Percentiles rank a stretch among this genome's conserved stretches.
Evolutionary conservation across 2,113 vertebrate genomes (phyloP).

Genomic region (Abramis brama): DNA sequence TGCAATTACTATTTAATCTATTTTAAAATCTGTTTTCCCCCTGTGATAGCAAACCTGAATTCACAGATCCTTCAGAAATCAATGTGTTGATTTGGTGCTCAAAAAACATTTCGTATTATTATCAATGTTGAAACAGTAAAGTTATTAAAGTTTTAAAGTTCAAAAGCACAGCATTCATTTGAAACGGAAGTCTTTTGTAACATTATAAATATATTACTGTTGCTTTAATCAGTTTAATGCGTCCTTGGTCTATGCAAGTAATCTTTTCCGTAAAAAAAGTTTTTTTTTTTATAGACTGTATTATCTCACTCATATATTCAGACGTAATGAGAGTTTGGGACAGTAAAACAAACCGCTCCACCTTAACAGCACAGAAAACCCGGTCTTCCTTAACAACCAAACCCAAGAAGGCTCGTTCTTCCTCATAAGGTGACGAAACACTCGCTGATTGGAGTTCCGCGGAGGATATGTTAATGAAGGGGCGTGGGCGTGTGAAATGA

Average conservation of each 20-base stretch:
- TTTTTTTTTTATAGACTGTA: background rate
- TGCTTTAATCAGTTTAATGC: background rate
- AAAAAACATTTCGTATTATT: background rate
- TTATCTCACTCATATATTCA: background rate
- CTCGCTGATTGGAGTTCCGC: slow-evolving; percentile 55
- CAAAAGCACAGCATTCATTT: background rate
- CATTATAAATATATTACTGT: background rate
- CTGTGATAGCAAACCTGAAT: no score
- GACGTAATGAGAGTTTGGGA: background rate
- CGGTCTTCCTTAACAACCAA: slow-evolving; percentile 1
- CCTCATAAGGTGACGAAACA: slow-evolving; percentile 54
- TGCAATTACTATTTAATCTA: no score
- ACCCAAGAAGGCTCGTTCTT: slow-evolving; percentile 55
- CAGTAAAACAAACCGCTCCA: background rate
- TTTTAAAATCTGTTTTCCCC: background rate
- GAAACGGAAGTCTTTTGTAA: background rate
- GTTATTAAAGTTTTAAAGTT: background rate
- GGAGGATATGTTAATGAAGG: slow-evolving; percentile 60
- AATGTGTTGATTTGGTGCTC: background rate
- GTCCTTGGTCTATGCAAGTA: background rate
- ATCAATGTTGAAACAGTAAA: background rate
- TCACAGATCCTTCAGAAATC: background rate
- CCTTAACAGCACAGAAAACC: background rate
- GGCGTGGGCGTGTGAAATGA: slow-evolving; percentile 60
- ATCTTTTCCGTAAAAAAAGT: background rate